phyloP scores from a whole-genome alignment of 30 jellyfish, hydroid and myxozoan genomes.

The Chironex yamaguchii region DNA sequence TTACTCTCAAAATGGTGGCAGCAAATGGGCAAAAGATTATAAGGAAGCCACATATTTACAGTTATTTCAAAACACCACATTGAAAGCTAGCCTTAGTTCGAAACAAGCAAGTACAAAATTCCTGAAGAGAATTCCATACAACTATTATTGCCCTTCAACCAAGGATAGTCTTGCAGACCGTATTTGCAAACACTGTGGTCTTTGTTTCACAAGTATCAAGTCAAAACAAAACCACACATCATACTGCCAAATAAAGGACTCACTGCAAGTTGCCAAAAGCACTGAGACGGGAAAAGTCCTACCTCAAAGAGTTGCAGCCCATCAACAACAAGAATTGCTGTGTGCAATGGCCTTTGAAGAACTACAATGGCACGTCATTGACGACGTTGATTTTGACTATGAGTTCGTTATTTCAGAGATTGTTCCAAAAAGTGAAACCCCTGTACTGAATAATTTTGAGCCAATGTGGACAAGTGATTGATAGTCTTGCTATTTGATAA shows the following conservation, averaged over 20 bases:
- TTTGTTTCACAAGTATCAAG: constrained; percentile 47
- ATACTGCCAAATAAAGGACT: constrained; percentile 65
- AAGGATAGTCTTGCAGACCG: constrained; percentile 51
- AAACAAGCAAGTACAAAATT: constrained; percentile 24
- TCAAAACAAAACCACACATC: constrained; percentile 63
- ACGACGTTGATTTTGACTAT: constrained; percentile 58
- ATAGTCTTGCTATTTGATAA: too few species aligned
- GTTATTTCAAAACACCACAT: constrained; percentile 45
- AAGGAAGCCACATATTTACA: constrained; percentile 56
- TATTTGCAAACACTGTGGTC: constrained; percentile 66
- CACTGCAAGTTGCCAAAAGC: constrained; percentile 51
- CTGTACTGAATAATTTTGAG: too few species aligned
- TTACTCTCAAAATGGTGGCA: constrained; percentile 63
- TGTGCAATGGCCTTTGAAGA: constrained; percentile 65
- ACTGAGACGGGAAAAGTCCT: constrained; percentile 42
- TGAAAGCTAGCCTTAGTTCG: constrained; percentile 41
- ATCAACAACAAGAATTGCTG: constrained; percentile 53
- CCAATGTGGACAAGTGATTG: too few species aligned
- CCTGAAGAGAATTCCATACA: too few species aligned
- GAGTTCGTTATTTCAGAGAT: constrained; percentile 60
- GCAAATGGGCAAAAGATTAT: constrained; percentile 58
- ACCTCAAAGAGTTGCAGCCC: constrained; percentile 70
- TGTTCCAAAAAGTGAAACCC: constrained; percentile 36
- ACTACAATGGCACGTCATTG: constrained; percentile 62
- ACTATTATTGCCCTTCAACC: background rate